These are phyloP conservation scores for Silurus aristotelis DNA, from an alignment of 2,797 vertebrate genomes.

Conservation along the genomic window DNA sequence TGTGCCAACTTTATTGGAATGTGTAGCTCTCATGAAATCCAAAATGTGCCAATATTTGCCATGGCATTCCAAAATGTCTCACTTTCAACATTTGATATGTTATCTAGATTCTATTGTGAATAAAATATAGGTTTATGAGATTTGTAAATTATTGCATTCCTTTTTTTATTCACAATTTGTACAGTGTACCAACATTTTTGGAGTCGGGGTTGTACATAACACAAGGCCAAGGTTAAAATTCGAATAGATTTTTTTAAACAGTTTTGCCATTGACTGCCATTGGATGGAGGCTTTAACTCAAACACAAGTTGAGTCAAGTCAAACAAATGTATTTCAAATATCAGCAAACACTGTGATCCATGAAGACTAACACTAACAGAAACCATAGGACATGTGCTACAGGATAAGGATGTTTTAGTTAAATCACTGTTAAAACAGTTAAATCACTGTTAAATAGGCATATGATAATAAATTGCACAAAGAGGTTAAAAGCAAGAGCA, in stretches of 20 bases:
- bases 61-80: no score
- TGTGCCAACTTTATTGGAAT: no score
- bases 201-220: no score
- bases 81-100: no score
- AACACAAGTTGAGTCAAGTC: no score
- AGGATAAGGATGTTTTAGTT: neutral
- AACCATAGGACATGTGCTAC: neutral
- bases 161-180: no score
- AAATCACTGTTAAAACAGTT: constrained; percentile 27
- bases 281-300: neutral
- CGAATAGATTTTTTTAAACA: neutral
- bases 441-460: constrained; percentile 29
- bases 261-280: neutral
- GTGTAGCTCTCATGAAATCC: no score
- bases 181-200: no score
- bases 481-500: neutral
- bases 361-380: neutral
- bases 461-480: constrained; percentile 16
- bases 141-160: no score
- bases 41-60: no score
- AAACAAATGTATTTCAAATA: neutral
- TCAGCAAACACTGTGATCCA: neutral
- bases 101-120: no score
- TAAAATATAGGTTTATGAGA: no score
- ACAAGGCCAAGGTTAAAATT: neutral